Percentiles rank a stretch among this genome's conserved stretches.
Evolutionary conservation across 2,797 vertebrate species (phyloP).

Genomic region (Podarcis siculus): DNA sequence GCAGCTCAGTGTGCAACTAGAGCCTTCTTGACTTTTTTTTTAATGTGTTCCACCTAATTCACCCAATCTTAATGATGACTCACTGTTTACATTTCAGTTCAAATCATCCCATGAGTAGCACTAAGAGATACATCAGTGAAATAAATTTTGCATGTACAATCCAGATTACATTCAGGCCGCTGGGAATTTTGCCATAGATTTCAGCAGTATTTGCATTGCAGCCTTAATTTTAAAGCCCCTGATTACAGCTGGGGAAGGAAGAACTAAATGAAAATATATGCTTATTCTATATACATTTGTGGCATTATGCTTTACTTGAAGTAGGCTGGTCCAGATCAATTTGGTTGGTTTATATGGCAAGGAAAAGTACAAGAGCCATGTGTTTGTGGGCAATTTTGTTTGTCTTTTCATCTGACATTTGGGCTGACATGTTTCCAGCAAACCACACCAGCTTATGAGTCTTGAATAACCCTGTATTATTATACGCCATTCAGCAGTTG

Average conservation of each 20-base stretch:
- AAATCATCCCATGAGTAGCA: conserved; percentile 59
- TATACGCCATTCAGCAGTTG: conserved; percentile 61
- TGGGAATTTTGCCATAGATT: conserved; percentile 35
- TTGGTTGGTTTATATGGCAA: conserved; percentile 52
- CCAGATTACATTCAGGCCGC: conserved; percentile 24
- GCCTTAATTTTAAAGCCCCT: conserved; percentile 47
- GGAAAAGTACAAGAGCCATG: conserved; percentile 55
- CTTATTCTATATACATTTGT: background rate
- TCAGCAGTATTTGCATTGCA: conserved; percentile 36
- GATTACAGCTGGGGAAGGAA: conserved; percentile 35
- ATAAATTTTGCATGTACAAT: conserved; percentile 7
- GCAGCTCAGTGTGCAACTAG: background rate
- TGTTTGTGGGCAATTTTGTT: conserved; percentile 49
- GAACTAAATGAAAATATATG: conserved; percentile 26
- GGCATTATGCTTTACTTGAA: conserved; percentile 41
- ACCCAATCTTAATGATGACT: conserved; percentile 2
- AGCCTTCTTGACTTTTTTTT: background rate
- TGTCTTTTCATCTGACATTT: conserved; percentile 58
- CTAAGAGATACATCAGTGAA: conserved; percentile 46
- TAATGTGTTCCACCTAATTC: background rate
- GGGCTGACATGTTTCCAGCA: conserved; percentile 57
- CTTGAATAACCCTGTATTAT: conserved; percentile 35
- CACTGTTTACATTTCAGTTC: conserved; percentile 51
- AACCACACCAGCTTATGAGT: conserved; percentile 63
- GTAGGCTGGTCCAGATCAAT: conserved; percentile 40